Conservation (phyloP, 1,140 invertebrate genomes). For the Parapsyche elsis region DNA sequence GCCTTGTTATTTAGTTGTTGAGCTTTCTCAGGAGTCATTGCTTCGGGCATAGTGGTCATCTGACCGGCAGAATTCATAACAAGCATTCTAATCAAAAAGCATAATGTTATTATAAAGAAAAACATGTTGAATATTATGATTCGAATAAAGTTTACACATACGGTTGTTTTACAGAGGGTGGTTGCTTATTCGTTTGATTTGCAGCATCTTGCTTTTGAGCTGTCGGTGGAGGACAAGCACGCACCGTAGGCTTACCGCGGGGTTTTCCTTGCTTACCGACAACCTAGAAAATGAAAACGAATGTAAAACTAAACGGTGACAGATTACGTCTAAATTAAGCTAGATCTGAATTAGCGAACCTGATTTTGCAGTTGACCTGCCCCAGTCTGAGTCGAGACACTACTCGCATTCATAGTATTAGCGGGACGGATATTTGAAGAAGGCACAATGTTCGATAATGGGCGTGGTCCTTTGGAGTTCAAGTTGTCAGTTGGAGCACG, state of each 20-base stretch:
- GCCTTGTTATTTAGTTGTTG: constrained; percentile 52
- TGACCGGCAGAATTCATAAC: constrained; percentile 69
- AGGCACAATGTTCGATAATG: constrained; percentile 76
- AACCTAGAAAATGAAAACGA: constrained; percentile 26
- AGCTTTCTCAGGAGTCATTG: constrained; percentile 62
- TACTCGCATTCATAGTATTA: constrained; percentile 64
- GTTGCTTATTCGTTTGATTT: constrained; percentile 73
- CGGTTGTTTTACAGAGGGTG: constrained; percentile 61
- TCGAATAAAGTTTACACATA: neutral
- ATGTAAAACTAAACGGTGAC: neutral
- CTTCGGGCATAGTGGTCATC: constrained; percentile 66
- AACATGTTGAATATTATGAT: neutral
- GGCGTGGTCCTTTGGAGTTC: constrained; percentile 67
- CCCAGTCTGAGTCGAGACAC: constrained; percentile 80
- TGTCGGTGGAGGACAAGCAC: constrained; percentile 70
- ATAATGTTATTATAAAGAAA: neutral
- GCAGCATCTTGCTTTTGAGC: constrained; percentile 75
- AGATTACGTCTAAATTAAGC: neutral
- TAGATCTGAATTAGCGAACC: constrained; percentile 58
- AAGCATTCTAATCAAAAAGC: constrained; percentile 62
- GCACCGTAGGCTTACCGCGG: constrained; percentile 65
- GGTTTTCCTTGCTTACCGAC: constrained; percentile 65
- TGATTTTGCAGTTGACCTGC: constrained; percentile 73
- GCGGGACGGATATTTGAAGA: constrained; percentile 75
- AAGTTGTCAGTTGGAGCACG: constrained; percentile 66